Evolutionary conservation across 2,797 vertebrate genomes (phyloP).

Genomic region (Poeciliopsis gracilis): DNA sequence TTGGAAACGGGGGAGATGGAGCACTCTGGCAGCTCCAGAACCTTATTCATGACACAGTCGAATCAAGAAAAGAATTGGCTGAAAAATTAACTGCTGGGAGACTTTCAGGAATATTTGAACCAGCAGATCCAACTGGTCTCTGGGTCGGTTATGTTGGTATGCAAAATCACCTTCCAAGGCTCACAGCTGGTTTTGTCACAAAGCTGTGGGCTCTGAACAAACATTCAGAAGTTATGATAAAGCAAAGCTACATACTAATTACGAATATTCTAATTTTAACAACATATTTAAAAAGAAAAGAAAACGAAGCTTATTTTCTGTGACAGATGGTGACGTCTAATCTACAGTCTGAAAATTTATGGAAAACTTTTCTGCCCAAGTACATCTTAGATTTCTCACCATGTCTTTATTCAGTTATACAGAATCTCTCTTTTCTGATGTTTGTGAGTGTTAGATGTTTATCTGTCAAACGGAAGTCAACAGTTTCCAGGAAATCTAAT

Average conservation of each 20-base stretch:
- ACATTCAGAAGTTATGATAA: neutral
- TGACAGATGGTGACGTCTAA: neutral
- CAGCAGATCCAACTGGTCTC: neutral
- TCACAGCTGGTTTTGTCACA: neutral
- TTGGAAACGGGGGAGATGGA: constrained; percentile 42
- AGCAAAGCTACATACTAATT: neutral
- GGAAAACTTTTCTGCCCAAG: neutral
- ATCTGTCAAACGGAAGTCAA: neutral
- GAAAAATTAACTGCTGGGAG: constrained; percentile 38
- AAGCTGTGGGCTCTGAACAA: neutral
- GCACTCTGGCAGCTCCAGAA: constrained; percentile 47
- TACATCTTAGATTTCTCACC: neutral
- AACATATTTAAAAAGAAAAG: neutral
- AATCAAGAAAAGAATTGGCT: constrained; percentile 47
- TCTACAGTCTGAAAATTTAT: neutral
- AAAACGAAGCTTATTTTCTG: neutral
- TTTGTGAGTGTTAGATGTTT: neutral
- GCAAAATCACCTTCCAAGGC: neutral
- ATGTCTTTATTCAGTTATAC: neutral
- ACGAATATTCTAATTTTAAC: neutral
- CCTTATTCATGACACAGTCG: constrained; percentile 39
- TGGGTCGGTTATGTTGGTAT: neutral
- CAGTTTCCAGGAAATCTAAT: constrained; percentile 5
- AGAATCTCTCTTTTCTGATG: neutral
- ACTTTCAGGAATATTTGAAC: constrained; percentile 3